Evolutionary conservation across 2,113 vertebrate species (phyloP).

Genomic region (Mesocricetus auratus): DNA sequence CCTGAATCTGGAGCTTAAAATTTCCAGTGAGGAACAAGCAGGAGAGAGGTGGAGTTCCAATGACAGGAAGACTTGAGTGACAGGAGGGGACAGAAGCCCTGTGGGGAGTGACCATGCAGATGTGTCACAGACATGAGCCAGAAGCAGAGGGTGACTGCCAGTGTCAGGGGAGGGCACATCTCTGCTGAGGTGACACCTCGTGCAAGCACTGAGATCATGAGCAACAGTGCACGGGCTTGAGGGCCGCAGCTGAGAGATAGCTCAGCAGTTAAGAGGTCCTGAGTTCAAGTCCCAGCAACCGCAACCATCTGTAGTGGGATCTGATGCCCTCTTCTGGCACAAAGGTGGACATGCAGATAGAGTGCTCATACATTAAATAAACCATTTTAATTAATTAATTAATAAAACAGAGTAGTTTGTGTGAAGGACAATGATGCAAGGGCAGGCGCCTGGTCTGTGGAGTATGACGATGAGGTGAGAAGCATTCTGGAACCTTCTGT

Average conservation of each 20-base stretch:
- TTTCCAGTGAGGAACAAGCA: too few relatives aligned
- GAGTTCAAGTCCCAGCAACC: too few relatives aligned
- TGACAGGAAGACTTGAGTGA: background rate
- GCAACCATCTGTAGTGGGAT: too few relatives aligned
- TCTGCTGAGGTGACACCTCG: background rate
- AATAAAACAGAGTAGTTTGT: background rate
- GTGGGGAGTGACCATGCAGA: background rate
- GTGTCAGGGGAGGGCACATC: background rate
- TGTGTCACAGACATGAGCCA: background rate
- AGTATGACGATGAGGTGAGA: background rate
- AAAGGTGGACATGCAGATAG: too few relatives aligned
- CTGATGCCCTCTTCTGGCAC: too few relatives aligned
- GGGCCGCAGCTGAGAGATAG: too few relatives aligned
- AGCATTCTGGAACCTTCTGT: background rate
- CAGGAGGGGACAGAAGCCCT: background rate
- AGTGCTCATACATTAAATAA: too few relatives aligned
- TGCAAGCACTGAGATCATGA: background rate
- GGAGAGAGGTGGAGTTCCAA: accelerated
- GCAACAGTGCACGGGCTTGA: background rate
- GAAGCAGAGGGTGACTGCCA: background rate
- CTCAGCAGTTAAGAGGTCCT: too few relatives aligned
- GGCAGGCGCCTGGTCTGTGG: background rate
- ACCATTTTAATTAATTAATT: too few relatives aligned
- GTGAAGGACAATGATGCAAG: background rate
- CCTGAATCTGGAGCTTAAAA: background rate